Evolutionary conservation across 2,113 vertebrate genomes (phyloP), one percentile per base, ranked within the genome.

Genomic region (Cyanocitta stelleri): DNA sequence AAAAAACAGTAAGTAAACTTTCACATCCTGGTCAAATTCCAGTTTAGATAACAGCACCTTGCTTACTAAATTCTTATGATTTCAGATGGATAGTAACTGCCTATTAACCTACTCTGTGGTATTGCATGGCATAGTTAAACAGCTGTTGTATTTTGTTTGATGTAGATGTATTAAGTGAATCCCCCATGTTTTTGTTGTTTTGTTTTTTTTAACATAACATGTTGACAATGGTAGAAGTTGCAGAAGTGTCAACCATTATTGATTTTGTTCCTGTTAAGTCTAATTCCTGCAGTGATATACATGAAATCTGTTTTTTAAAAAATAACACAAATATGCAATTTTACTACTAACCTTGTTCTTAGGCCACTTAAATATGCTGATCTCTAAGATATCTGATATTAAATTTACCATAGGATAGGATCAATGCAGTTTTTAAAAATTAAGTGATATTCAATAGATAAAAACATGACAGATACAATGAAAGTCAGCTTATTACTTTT

Each of bases 11-110:
- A 71, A 63, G 64, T 87, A 87, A 96, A 85, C 46, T 81, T 87
- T 7, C 51, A 71, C 9, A 68, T 94, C 56, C 74, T 64, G 52
- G 85, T 96, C 80, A 92, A 90, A 92, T 84, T 95, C 83, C 72
- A 90, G 30, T 62, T 81, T 35, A 61, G 61, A 13, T 84, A 89
- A 78, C 19, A 86, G 43, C 39, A 67, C 37, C 26, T 22, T 74
- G 33, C 61, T 74, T 76, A 63, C 13, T 35, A 39, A 80, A 30
- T 48, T 74, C 41, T 37, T 81, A 10, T 48, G 37, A 2, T 80
- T 89, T 62, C 48, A 90, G 22, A 29, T 26, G 48, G 22, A 6
- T 7, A 30, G 21, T 43, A 46, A 54, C 21, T 32, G 46, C 54
- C 55, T 67, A 12, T 79, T 80, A 56, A 73, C 37, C 54, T 77